Evolutionary conservation across 2,888 invertebrate species (phyloP).

Genomic region (Nowickia ferox): DNA sequence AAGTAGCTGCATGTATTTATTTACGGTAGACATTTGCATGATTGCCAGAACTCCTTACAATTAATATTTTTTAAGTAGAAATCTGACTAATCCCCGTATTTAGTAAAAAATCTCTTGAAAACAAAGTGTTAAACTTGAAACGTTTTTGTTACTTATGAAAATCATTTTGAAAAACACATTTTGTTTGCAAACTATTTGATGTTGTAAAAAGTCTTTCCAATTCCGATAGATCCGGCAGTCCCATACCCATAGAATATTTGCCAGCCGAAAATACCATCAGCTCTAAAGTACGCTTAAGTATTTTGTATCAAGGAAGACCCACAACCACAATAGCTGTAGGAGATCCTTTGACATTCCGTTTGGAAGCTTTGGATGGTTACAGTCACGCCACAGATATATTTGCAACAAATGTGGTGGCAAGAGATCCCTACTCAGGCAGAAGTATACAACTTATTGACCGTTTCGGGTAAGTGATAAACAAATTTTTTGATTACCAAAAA

Average conservation of each 20-base stretch:
- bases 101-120: constrained; percentile 34
- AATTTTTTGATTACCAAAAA: too few relatives aligned
- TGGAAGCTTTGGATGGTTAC: constrained; percentile 95
- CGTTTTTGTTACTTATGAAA: constrained; percentile 24
- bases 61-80: constrained; percentile 71
- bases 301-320: constrained; percentile 94
- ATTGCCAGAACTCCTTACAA: constrained; percentile 33
- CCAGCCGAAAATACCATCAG: constrained; percentile 96
- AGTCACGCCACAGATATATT: constrained; percentile 95
- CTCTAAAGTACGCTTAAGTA: constrained; percentile 92
- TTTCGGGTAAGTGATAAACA: constrained; percentile 87
- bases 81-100: constrained; percentile 69
- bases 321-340: constrained; percentile 97
- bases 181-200: constrained; percentile 73
- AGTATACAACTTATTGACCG: constrained; percentile 95
- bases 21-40: constrained; percentile 49
- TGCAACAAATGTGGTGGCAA: constrained; percentile 95
- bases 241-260: constrained; percentile 95
- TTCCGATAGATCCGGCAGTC: constrained; percentile 92
- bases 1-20: constrained; percentile 46
- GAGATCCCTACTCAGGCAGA: constrained; percentile 95
- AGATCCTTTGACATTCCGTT: constrained; percentile 93
- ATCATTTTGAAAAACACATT: constrained; percentile 62
- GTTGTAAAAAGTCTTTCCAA: constrained; percentile 84
- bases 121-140: constrained; percentile 64